A percentile compares a stretch with the other conserved stretches of the same genome.
phyloP scores from a whole-genome alignment of 2,797 vertebrate species.

The Brachyalestes nurse region DNA sequence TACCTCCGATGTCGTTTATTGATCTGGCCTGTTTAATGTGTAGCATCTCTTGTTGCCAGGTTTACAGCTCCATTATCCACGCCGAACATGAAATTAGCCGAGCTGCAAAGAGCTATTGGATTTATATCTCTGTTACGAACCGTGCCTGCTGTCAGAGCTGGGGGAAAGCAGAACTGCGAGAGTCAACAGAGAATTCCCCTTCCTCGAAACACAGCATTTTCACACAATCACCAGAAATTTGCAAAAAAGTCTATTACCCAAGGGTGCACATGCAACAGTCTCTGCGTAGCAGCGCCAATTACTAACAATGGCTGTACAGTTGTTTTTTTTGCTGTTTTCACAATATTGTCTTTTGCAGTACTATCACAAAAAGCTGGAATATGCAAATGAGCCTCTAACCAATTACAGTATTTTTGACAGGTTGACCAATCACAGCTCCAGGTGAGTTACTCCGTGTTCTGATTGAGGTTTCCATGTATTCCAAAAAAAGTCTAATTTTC shows the following conservation, averaged over 20 bases:
- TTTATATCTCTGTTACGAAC: not conserved
- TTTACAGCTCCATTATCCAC: constrained; percentile 19
- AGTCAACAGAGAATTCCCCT: not conserved
- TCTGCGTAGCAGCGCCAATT: no score
- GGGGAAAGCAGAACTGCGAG: not conserved
- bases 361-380: no score
- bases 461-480: no score
- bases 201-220: not conserved
- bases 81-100: constrained; percentile 8
- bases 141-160: not conserved
- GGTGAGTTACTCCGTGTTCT: no score
- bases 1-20: constrained; percentile 3
- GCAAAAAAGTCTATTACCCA: no score
- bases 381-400: no score
- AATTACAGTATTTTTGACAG: no score
- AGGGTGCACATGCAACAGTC: not conserved
- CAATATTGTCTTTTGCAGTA: no score
- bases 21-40: constrained; percentile 5
- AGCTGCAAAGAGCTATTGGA: constrained; percentile 13
- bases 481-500: no score
- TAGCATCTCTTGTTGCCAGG: constrained; percentile 5
- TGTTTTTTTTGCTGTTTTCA: no score
- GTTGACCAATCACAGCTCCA: no score
- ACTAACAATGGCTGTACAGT: no score
- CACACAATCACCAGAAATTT: not conserved